Base-by-base conservation (phyloP, 2,888 invertebrate species). In the Entomobrya proxima region DNA sequence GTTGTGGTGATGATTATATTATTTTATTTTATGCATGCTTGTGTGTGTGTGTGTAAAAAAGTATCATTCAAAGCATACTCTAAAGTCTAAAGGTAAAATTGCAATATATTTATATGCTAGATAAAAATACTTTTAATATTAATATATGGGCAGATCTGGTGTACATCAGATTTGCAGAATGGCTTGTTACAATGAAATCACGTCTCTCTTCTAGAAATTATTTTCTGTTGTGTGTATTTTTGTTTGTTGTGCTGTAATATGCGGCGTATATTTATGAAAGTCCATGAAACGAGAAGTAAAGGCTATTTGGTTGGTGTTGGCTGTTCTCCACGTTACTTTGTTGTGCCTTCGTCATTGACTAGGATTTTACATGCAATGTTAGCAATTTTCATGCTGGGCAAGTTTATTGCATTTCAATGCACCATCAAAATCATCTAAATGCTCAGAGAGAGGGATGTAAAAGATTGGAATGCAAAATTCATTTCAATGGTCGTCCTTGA, bases 401-500 rank as follows among this genome's bases (percentile, higher is more conserved):
- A 30, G 50, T 74, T 50, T 74, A 74, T 32, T 50, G 50, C 74
- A 50, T 47, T 50, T 74, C 30, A 74, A 74, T 74, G 74, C 47
- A 50, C 50, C 74, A 74, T 74, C 74, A 50, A 50, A 74, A 74
- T 74, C 74, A 74, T 74, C 30, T 32, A 74, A 74, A 67, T 67
- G 67, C 32, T 40, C 21, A 47, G 30, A n/a, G n/a, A n/a, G n/a
- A n/a, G n/a, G n/a, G n/a, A n/a, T 47, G 72, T 27, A 30, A 6
- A 27, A 47, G 24, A 74, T 74, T 74, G 9, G n/a, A 27, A 74
- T 74, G 74, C 18, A 74, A 74, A 74, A 69, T 69, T 69, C 44
- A 27, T 47, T 69, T 69, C 27, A 50, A 50, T 13, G 50, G 32
- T 50, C 50, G 74, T 50, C 74, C 74, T 50, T 74, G 74, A 18